Evolutionary conservation across 1,140 invertebrate genomes (phyloP), one percentile per base, ranked within the genome.

Genomic region (Drosophila ananassae): DNA sequence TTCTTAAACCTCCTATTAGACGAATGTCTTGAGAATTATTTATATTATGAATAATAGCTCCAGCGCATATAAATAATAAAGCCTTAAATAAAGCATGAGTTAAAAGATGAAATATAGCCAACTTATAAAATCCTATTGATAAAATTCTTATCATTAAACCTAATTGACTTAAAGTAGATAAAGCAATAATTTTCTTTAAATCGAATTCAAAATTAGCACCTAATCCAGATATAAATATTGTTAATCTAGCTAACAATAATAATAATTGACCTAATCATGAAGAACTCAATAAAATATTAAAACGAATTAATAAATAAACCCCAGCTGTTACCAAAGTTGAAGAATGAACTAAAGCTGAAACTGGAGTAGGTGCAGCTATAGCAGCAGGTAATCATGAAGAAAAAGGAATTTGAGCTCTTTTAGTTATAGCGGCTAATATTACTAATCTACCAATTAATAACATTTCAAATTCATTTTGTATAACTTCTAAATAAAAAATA

Each of bases 331-430:
- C 95, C 82, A 96, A 93, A 68, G 95, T 96, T 28, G 95, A 96
- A 72, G 95, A 96, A 94, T 96, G 94, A 90, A 96, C 94, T 92
- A 96, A 94, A 51, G 95, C 93, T 50, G 95, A 95, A 73, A 96
- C 93, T 44, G 95, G 94, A 12, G 95, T 95, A 41, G 95, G 94
- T 41, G 95, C 95, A 1, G 94, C 92, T 95, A 96, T 96, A 28
- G 95, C 95, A 4, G 93, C 93, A 0, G 95, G 95, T 32, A 96
- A 90, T 89, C 95, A 92, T 39, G 93, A 92, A 78, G 94, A 95
- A 94, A 96, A 96, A 52, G 95, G 94, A 93, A 95, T 93, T 92
- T 96, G 94, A 84, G 95, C 95, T 76, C 95, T 96, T 92, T 96
- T 96, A 73, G 95, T 96, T 92, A 95, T 93, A 52, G 93, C 90